phyloP scores from a whole-genome alignment of 2,888 invertebrate species.

The Drosophila atroscutellata region DNA sequence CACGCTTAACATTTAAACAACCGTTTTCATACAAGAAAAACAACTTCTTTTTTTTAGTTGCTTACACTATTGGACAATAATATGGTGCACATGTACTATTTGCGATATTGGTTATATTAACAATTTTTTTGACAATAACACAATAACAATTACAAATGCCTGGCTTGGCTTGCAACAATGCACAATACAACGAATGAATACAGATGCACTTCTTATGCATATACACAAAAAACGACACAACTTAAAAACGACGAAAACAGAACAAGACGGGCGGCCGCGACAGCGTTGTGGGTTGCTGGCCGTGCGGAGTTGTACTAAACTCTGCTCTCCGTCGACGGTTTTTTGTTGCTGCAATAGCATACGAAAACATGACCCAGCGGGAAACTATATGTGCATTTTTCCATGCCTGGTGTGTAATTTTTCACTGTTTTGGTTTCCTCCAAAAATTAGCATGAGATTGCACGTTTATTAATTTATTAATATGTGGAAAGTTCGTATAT shows the following conservation, averaged over 20 bases:
- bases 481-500: neutral
- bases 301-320: constrained; percentile 76
- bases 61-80: constrained; percentile 40
- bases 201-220: constrained; percentile 63
- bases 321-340: constrained; percentile 65
- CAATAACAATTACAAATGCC: constrained; percentile 42
- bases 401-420: neutral
- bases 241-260: constrained; percentile 65
- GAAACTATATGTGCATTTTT: constrained; percentile 27
- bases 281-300: constrained; percentile 65
- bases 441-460: neutral
- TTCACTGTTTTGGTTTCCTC: constrained; percentile 2
- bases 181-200: constrained; percentile 36
- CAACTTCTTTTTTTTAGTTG: constrained; percentile 34
- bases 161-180: constrained; percentile 48
- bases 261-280: constrained; percentile 61
- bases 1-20: constrained; percentile 38
- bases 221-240: constrained; percentile 68
- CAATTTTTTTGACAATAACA: constrained; percentile 38
- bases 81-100: constrained; percentile 34
- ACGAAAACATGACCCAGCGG: constrained; percentile 61
- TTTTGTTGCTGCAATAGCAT: constrained; percentile 57
- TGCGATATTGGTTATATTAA: constrained; percentile 35
- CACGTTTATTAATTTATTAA: neutral
- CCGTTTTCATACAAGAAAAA: constrained; percentile 46